Evolutionary conservation across 2,888 invertebrate genomes (phyloP), one percentile per base, ranked within the genome.

Genomic region (Drosophila melanocephala): DNA sequence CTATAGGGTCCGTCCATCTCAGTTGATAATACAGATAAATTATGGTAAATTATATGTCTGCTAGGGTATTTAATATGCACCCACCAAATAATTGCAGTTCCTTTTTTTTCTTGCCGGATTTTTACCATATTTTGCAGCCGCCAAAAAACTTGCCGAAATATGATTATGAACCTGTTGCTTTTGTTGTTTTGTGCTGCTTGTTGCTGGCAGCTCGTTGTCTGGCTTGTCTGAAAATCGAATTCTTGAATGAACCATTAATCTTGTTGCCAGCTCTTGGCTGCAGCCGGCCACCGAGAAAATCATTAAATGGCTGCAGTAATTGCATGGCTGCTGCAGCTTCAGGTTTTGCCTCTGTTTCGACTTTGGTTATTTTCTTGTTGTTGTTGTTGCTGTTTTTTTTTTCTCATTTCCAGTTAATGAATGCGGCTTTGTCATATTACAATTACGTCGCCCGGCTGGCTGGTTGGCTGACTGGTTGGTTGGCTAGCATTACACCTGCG

Each of bases 181-280:
- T 78, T 80, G 72, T 82, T 81, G 60, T 28, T 39, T 28, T 60
- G 67, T 62, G 79, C 58, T 76, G 72, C 16, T 16, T 61, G 60
- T 42, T 47, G 62, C 60, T 73, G 69, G 68, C 74, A 66, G 71
- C 67, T 67, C 57, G 70, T 71, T 77, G 77, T 67, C 71, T 72
- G 66, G 55, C 64, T 72, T 61, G 79, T 71, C 78, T 80, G 77
- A 90, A 88, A 90, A 88, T 90, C 90, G 84, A 88, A 88, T 88
- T 91, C 90, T 91, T 88, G 90, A 88, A 91, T 91, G 89, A 86
- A 86, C 89, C 91, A 88, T 88, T 90, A 88, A 91, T 88, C 88
- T 88, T 91, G 83, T 79, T 85, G 84, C 84, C 90, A 83, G 87
- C 87, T 72, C 71, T 63, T 32, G 52, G 74, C 67, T 61, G 58